A percentile compares a stretch with the other conserved stretches of the same genome.
phyloP scores from a whole-genome alignment of 2,113 vertebrate genomes.

The Egretta garzetta region DNA sequence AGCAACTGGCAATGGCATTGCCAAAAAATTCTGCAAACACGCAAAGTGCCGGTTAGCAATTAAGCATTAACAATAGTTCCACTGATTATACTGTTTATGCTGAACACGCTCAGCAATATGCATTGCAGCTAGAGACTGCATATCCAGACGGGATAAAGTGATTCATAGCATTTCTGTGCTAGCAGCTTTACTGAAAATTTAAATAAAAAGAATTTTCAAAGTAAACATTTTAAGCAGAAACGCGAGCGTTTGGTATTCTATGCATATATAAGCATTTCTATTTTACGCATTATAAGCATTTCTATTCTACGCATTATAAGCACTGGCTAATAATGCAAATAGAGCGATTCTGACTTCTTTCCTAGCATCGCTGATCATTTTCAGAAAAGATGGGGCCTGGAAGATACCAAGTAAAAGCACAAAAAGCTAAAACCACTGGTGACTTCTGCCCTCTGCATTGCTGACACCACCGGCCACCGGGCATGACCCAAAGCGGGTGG shows the following conservation, averaged over 20 bases:
- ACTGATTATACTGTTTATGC: background rate
- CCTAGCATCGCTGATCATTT: rapidly evolving
- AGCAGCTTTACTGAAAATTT: background rate
- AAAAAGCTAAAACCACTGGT: background rate
- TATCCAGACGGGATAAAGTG: background rate
- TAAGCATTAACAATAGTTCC: background rate
- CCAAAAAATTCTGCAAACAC: background rate
- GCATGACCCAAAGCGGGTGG: background rate
- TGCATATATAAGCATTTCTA: background rate
- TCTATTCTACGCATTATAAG: background rate
- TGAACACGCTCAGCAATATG: background rate
- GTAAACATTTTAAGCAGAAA: background rate
- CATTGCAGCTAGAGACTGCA: background rate
- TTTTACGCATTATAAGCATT: background rate
- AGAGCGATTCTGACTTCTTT: background rate
- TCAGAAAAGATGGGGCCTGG: background rate
- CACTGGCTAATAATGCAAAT: background rate
- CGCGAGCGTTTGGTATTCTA: background rate
- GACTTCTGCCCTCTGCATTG: background rate
- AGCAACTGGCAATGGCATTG: background rate
- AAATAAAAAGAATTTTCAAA: background rate
- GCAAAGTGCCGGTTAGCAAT: background rate
- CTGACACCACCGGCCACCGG: background rate
- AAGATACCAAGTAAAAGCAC: background rate
- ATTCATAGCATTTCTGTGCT: background rate